Conservation (phyloP, 2,888 invertebrate species). For the Allolobophora icterica region DNA sequence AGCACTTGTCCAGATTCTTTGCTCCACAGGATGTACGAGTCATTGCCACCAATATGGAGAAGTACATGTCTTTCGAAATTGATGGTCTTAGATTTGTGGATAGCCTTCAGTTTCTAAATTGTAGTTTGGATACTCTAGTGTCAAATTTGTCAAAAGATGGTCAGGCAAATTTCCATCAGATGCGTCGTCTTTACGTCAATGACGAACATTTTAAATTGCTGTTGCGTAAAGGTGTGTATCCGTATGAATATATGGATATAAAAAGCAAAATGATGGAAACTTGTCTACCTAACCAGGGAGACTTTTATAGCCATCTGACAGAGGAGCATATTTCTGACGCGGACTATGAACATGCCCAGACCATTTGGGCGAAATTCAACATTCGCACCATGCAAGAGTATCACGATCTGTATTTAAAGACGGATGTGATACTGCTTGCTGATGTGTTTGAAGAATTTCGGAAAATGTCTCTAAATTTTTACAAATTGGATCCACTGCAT, state of each 20-base stretch:
- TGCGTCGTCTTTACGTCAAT: no score
- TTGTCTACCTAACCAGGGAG: slow-evolving; percentile 19
- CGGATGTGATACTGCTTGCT: slow-evolving; percentile 32
- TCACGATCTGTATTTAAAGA: slow-evolving; percentile 34
- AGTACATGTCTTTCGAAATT: no score
- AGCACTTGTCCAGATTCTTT: no score
- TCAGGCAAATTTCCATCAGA: no score
- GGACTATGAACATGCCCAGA: slow-evolving; percentile 33
- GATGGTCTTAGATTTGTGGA: no score
- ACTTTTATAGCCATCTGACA: slow-evolving; percentile 28
- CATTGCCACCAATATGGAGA: no score
- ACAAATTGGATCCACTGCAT: slow-evolving; percentile 51
- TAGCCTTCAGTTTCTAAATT: no score
- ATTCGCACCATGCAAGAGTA: not conserved
- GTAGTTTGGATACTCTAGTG: no score
- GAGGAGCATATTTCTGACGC: not conserved
- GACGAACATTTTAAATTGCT: no score
- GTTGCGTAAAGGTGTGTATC: slow-evolving; percentile 24
- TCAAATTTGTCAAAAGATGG: no score
- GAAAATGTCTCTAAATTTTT: slow-evolving; percentile 47
- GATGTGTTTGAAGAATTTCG: slow-evolving; percentile 38
- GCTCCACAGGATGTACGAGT: no score
- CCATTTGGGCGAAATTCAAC: slow-evolving; percentile 33
- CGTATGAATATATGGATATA: slow-evolving; percentile 35
- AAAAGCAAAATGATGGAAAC: slow-evolving; percentile 27